Evolutionary conservation across 2,797 vertebrate species (phyloP).

Genomic region (Esox lucius): DNA sequence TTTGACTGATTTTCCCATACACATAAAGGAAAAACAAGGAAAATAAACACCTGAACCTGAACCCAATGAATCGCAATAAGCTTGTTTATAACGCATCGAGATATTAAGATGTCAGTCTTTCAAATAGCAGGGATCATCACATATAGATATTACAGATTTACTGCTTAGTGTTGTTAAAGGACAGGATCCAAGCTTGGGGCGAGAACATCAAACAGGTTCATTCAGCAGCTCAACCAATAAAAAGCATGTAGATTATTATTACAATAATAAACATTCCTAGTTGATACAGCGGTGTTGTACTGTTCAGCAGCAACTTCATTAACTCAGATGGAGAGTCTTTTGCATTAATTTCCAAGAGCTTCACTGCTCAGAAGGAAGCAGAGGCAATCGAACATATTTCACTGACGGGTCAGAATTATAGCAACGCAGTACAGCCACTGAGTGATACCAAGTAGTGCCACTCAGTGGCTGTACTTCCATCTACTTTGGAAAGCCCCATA

Average conservation of each 20-base stretch:
- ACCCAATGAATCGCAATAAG: neutral
- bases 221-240: conserved; percentile 1
- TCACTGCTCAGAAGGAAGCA: neutral
- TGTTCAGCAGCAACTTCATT: neutral
- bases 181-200: neutral
- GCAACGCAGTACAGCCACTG: neutral
- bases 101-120: neutral
- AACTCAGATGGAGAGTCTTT: neutral
- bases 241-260: neutral
- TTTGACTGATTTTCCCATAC: neutral
- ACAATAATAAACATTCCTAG: neutral
- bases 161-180: neutral
- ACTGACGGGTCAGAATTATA: neutral
- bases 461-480: too few species aligned
- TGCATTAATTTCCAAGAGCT: neutral
- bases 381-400: neutral
- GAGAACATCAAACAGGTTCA: neutral
- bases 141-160: neutral
- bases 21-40: conserved; percentile 14
- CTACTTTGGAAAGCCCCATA: neutral
- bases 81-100: too few species aligned
- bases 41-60: neutral
- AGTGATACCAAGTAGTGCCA: neutral
- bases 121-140: neutral
- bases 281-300: too few species aligned